Base-by-base conservation (phyloP, 2,113 vertebrate species). In the Saccopteryx leptura region DNA sequence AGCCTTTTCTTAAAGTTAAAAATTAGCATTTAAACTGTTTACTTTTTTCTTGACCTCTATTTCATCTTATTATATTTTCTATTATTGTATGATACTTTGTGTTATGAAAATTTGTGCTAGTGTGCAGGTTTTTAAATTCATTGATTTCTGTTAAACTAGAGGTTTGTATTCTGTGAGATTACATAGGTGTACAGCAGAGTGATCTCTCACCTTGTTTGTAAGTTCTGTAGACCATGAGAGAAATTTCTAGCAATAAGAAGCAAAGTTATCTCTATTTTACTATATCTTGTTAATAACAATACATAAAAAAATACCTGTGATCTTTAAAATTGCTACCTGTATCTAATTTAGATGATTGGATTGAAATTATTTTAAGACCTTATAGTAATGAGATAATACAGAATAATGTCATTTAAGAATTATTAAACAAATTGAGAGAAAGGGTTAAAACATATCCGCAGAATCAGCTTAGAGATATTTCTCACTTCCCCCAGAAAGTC, bases 381-480 rank as follows among this genome's bases (percentile, higher is more conserved):
- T 69, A 5, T 63, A 54, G 2, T 60, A 58, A 93, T 56, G 26
- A 93, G 33, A 90, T 31, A 52, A 13, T 33, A 60, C 5, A 79
- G 39, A 95, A 90, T 61, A 80, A 52, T 60, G 31, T 46, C n/a
- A 78, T 63, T 96, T 84, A 82, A 13, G 24, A 88, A 78, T 81
- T 76, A 61, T 19, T 66, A 31, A 90, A 68, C 63, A 87, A 88
- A 74, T 75, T 82, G 58, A 86, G 83, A 91, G 31, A 93, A 84
- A 26, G 50, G 7, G 80, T 33, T 81, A 65, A 66, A 85, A 58
- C 7, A 0, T 39, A 26, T 69, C 9, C 18, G 92, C 9, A 88
- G 56, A 88, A 66, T 56, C 69, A 24, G 54, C 7, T 58, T 80
- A 60, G 9, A 6, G 85, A 15, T 15, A 39, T 52, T 26, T 26